A percentile compares a stretch with the other conserved stretches of the same genome.
Evolutionary conservation across 1,140 invertebrate species (phyloP).

Genomic region (Asobara japonica): DNA sequence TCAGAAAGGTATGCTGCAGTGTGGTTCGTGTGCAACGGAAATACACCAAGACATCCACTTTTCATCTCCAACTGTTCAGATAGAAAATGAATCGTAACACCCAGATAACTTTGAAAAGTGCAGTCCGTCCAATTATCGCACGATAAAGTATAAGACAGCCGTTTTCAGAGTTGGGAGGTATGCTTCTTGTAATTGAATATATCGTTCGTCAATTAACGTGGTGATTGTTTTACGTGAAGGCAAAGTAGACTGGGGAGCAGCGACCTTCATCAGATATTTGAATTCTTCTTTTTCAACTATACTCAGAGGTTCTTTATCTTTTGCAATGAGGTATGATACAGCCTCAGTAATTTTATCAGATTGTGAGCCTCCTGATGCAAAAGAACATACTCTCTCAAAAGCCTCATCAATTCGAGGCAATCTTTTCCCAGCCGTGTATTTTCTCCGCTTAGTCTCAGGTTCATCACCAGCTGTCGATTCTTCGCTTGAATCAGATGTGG

Average conservation of each 20-base stretch:
- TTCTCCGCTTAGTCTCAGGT: not conserved
- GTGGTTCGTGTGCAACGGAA: slow-evolving; percentile 39
- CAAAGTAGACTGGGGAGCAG: slow-evolving; percentile 55
- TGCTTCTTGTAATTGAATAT: slow-evolving; percentile 28
- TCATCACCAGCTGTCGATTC: not conserved
- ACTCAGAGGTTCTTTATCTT: slow-evolving; percentile 55
- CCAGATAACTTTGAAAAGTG: slow-evolving; percentile 50
- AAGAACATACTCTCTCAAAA: not conserved
- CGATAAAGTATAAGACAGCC: slow-evolving; percentile 42
- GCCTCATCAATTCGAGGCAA: not conserved
- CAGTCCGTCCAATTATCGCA: slow-evolving; percentile 51
- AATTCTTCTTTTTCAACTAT: slow-evolving; percentile 62
- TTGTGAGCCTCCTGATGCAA: not conserved
- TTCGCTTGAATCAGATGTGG: not conserved
- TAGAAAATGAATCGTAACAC: slow-evolving; percentile 45
- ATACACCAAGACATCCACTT: slow-evolving; percentile 33
- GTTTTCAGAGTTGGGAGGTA: slow-evolving; percentile 37
- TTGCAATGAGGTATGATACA: slow-evolving; percentile 55
- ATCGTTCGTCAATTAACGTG: slow-evolving; percentile 41
- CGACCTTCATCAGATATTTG: slow-evolving; percentile 50
- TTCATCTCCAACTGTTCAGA: slow-evolving; percentile 28
- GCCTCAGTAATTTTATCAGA: slow-evolving; percentile 36
- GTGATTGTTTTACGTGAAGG: slow-evolving; percentile 52
- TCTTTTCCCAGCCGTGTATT: not conserved
- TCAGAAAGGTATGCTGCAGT: slow-evolving; percentile 43